Evolutionary conservation across 2,888 invertebrate genomes (phyloP).

Genomic region (Halictus ligatus): DNA sequence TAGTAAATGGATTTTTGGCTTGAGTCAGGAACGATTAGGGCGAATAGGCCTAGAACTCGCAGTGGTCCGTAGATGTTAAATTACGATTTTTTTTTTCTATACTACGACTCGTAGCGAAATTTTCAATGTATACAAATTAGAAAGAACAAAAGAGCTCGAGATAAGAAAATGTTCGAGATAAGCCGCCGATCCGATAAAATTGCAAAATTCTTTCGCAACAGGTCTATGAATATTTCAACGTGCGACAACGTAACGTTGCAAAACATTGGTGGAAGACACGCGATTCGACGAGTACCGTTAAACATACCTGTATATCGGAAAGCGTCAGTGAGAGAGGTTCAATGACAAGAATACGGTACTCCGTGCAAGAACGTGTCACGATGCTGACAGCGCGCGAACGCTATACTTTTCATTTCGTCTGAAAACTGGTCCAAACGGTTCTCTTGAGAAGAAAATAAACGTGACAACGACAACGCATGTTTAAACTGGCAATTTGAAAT

Average conservation of each 20-base stretch:
- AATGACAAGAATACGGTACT: constrained; percentile 7
- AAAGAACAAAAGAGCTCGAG: background rate
- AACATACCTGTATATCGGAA: constrained; percentile 18
- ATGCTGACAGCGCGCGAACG: background rate
- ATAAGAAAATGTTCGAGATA: background rate
- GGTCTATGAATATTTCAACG: background rate
- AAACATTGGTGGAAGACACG: background rate
- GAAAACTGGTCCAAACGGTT: background rate
- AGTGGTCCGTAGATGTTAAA: no score
- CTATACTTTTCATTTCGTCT: background rate
- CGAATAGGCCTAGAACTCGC: no score
- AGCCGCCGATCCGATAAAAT: background rate
- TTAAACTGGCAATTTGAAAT: background rate
- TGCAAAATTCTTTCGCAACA: background rate
- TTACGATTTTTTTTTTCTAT: no score
- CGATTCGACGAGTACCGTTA: constrained; percentile 6
- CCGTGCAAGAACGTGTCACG: background rate
- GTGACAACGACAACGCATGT: background rate
- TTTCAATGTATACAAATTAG: background rate
- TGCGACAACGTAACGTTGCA: background rate
- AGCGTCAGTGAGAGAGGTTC: constrained; percentile 8
- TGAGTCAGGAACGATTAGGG: no score
- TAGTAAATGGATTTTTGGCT: no score
- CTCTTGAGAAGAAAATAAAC: background rate
- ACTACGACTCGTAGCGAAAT: background rate